Evolutionary conservation across 2,888 invertebrate species (phyloP).

Genomic region (Hemicrepidius hirtus): DNA sequence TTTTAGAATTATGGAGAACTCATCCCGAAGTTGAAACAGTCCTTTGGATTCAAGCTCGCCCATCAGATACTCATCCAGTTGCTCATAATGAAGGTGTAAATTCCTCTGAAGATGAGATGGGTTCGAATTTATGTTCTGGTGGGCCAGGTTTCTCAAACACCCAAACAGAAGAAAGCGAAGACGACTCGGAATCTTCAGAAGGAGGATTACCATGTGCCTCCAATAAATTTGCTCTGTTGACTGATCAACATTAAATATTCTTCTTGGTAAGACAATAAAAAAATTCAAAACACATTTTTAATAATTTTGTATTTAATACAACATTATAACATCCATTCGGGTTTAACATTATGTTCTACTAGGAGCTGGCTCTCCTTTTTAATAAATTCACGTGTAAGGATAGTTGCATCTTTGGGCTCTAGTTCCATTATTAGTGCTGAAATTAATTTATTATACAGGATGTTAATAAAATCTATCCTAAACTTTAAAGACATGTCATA

Average conservation of each 20-base stretch:
- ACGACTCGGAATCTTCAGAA: not conserved
- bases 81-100: slow-evolving; percentile 39
- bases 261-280: not conserved
- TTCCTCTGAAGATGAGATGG: slow-evolving; percentile 44
- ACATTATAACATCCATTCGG: not conserved
- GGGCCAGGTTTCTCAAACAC: not conserved
- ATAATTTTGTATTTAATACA: too few relatives aligned
- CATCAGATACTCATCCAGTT: slow-evolving; percentile 58
- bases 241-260: slow-evolving; percentile 1
- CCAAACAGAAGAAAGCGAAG: not conserved
- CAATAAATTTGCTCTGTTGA: slow-evolving; percentile 23
- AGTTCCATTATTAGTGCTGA: not conserved
- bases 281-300: not conserved
- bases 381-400: not conserved
- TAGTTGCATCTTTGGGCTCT: not conserved
- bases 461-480: too few relatives aligned
- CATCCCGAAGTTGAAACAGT: slow-evolving; percentile 79
- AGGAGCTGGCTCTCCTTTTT: not conserved
- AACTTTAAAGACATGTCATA: too few relatives aligned
- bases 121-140: slow-evolving; percentile 57
- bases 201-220: not conserved
- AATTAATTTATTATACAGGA: too few relatives aligned
- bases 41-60: slow-evolving; percentile 80
- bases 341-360: not conserved
- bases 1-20: slow-evolving; percentile 76